A percentile compares a stretch with the other conserved stretches of the same genome.
phyloP scores from a whole-genome alignment of 1,140 invertebrate genomes.

The Chrysopa pallens region DNA sequence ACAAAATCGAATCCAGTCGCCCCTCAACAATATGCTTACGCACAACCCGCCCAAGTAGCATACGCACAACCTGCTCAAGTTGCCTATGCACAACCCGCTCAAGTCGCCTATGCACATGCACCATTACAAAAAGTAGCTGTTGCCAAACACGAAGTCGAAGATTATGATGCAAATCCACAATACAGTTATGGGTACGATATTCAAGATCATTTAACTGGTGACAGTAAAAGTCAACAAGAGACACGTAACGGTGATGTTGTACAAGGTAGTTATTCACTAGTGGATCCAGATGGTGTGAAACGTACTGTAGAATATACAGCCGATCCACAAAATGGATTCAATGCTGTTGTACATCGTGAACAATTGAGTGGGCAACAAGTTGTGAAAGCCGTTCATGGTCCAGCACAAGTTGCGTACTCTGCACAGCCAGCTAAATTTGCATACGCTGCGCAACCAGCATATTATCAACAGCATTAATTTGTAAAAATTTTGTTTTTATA shows the following conservation, averaged over 20 bases:
- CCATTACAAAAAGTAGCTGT: conserved; percentile 13
- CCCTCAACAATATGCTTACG: conserved; percentile 12
- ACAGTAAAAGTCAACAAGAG: conserved; percentile 31
- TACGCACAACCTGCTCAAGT: conserved; percentile 16
- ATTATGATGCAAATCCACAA: conserved; percentile 25
- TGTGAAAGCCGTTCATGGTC: neutral
- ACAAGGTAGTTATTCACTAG: conserved; percentile 36
- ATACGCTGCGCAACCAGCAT: neutral
- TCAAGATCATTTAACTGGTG: conserved; percentile 30
- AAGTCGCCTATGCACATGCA: conserved; percentile 19
- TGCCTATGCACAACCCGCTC: conserved; percentile 18
- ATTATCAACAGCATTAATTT: neutral
- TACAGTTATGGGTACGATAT: conserved; percentile 29
- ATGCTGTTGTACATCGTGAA: conserved; percentile 17
- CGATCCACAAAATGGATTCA: conserved; percentile 26
- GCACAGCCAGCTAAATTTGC: conserved; percentile 1
- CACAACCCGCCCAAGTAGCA: conserved; percentile 19
- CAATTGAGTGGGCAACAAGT: conserved; percentile 11
- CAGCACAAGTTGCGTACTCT: conserved; percentile 1
- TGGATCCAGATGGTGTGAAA: conserved; percentile 39
- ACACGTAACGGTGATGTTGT: conserved; percentile 34
- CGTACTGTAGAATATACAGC: conserved; percentile 41
- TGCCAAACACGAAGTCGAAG: conserved; percentile 14
- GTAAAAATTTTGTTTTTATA: neutral
- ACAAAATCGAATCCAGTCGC: neutral